phyloP scores from a whole-genome alignment of 2,797 vertebrate species.

The Mormyrus proboscirostris region DNA sequence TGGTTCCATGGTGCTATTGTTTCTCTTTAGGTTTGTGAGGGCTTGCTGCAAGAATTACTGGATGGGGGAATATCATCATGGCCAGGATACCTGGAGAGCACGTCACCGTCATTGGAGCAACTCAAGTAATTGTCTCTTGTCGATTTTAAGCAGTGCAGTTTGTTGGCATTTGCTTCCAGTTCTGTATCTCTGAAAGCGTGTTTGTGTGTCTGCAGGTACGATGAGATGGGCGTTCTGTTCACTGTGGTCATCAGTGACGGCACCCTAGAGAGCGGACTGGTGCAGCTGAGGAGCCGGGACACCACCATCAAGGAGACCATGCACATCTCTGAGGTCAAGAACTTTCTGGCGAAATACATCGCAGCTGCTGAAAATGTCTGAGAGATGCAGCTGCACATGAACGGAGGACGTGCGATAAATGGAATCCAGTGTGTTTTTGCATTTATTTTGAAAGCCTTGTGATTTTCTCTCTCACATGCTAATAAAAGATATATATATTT shows the following conservation, averaged over 20 bases:
- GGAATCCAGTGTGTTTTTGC: not conserved
- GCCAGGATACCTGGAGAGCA: conserved; percentile 86
- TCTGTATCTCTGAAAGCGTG: not conserved
- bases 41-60: conserved; percentile 74
- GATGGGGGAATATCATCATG: conserved; percentile 75
- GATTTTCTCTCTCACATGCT: not conserved
- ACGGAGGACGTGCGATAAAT: not conserved
- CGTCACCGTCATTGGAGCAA: conserved; percentile 68
- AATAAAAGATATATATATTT: not conserved
- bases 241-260: conserved; percentile 70
- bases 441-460: not conserved
- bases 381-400: conserved; percentile 23
- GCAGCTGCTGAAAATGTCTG: conserved; percentile 63
- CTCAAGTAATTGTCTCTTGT: conserved; percentile 57
- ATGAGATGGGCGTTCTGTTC: conserved; percentile 94
- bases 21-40: conserved; percentile 76
- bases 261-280: conserved; percentile 82
- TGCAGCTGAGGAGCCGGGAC: conserved; percentile 83
- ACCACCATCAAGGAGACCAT: conserved; percentile 87
- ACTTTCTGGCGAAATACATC: conserved; percentile 76
- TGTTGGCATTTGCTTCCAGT: not conserved
- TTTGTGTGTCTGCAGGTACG: conserved; percentile 66
- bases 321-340: conserved; percentile 83
- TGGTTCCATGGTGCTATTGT: not conserved
- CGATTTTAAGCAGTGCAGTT: not conserved